Conservation (phyloP, 2,113 vertebrate species). For the Sigmodon hispidus region DNA sequence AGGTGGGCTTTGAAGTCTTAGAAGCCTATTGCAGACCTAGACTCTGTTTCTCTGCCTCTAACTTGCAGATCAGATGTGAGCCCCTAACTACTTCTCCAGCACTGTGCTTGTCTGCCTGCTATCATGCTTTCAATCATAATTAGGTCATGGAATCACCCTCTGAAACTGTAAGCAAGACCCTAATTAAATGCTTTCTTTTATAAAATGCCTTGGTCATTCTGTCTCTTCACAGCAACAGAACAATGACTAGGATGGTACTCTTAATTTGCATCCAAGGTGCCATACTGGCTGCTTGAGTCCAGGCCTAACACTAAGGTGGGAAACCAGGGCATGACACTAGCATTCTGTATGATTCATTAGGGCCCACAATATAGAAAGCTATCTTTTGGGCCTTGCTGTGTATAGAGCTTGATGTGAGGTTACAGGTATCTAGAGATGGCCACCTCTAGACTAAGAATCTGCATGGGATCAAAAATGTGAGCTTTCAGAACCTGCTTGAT, state of each 20-base stretch:
- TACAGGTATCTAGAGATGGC: background rate
- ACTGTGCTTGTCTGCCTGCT: background rate
- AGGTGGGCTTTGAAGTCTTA: background rate
- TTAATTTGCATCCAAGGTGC: background rate
- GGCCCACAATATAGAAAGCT: fast-evolving
- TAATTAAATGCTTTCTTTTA: background rate
- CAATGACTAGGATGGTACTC: background rate
- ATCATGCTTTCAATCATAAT: background rate
- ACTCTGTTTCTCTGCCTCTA: background rate
- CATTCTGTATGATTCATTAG: background rate
- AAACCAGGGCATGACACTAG: fast-evolving
- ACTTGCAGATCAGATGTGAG: background rate
- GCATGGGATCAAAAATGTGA: fast-evolving
- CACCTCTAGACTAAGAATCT: fast-evolving
- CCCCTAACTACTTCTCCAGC: background rate
- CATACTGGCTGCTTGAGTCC: fast-evolving
- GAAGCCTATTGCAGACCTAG: background rate
- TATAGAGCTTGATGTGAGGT: fast-evolving
- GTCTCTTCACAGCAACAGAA: background rate
- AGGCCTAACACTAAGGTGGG: too few relatives aligned
- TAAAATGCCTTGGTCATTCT: too few relatives aligned
- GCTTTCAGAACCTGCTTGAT: fast-evolving
- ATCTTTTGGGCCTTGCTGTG: background rate
- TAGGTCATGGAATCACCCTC: too few relatives aligned
- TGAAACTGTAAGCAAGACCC: background rate